Conservation (phyloP, 2,113 vertebrate species). For the Nycticorax nycticorax region DNA sequence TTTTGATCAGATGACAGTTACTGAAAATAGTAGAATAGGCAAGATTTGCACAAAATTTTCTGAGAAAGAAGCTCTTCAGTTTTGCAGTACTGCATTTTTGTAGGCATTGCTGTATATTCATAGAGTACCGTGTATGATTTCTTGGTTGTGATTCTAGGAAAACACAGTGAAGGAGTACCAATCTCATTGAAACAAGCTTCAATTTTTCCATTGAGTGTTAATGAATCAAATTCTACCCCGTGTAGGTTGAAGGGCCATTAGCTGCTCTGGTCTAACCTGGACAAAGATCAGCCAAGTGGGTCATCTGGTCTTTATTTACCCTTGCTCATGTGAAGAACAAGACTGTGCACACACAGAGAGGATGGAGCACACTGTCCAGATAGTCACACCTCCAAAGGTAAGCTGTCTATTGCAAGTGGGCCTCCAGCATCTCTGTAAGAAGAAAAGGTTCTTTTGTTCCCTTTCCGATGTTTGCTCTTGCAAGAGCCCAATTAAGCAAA, state of each 20-base stretch:
- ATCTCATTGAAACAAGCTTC: neutral
- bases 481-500: neutral
- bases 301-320: neutral
- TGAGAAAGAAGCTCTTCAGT: neutral
- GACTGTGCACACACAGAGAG: fast-evolving
- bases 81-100: neutral
- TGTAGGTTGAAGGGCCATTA: neutral
- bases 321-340: neutral
- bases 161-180: neutral
- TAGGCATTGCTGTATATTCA: neutral
- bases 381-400: neutral
- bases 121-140: neutral
- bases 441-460: neutral
- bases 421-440: neutral
- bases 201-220: neutral
- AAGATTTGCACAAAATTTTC: constrained; percentile 19
- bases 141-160: neutral
- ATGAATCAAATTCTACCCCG: neutral
- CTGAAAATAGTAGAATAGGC: constrained; percentile 2
- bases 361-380: fast-evolving
- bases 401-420: neutral
- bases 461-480: neutral
- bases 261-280: neutral
- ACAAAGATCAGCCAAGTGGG: neutral
- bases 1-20: constrained; percentile 18